Conservation (phyloP, 2,113 vertebrate genomes). For the Haliaeetus leucogaster region DNA sequence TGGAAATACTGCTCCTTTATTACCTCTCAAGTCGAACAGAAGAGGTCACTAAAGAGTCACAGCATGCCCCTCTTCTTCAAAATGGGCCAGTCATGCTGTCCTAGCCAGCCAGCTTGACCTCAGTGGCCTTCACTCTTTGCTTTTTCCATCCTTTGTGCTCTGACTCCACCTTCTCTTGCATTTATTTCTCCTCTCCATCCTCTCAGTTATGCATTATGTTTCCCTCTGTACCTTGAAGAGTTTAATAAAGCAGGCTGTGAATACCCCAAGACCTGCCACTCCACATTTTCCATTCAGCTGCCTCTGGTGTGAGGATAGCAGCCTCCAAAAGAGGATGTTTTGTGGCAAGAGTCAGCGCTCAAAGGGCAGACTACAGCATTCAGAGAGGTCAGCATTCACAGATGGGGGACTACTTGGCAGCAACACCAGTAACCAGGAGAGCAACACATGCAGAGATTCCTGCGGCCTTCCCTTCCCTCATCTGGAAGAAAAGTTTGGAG, state of each 20-base stretch:
- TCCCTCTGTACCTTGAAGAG: not conserved
- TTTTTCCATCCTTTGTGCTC: not conserved
- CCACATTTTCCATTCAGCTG: not conserved
- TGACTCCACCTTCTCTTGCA: not conserved
- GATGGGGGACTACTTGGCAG: not conserved
- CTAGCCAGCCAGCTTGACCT: not conserved
- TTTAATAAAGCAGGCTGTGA: not conserved
- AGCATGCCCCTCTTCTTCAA: not conserved
- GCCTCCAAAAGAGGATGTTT: not conserved
- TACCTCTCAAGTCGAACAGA: not conserved
- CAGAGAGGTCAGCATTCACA: not conserved
- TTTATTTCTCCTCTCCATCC: not conserved
- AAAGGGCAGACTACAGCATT: not conserved
- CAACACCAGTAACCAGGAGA: not conserved
- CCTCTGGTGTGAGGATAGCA: rapidly evolving
- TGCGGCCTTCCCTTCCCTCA: not conserved
- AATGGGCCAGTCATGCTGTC: not conserved
- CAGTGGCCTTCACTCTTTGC: not conserved
- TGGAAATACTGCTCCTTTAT: not conserved
- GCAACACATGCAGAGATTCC: not conserved
- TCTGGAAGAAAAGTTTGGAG: not conserved
- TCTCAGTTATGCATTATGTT: not conserved
- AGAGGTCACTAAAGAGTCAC: not conserved
- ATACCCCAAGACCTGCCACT: not conserved
- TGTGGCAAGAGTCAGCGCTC: not conserved